phyloP scores from a whole-genome alignment of 2,888 invertebrate species.

The Drosophila bunnanda region DNA sequence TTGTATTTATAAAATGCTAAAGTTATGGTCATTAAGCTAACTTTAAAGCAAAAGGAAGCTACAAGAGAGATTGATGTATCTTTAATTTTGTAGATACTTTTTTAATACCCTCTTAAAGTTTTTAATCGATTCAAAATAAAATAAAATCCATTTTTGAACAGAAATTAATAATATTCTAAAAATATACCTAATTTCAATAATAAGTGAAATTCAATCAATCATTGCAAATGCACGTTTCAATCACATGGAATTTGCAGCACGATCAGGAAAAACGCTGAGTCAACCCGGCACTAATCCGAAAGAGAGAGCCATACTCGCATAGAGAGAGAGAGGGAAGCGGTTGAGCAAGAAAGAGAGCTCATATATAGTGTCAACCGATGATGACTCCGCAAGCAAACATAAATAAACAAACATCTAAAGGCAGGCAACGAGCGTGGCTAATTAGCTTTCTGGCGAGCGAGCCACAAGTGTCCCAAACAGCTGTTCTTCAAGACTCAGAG shows the following conservation, averaged over 20 bases:
- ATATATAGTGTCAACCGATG: conserved; percentile 44
- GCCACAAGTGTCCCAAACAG: conserved; percentile 52
- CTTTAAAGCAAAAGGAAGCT: background rate
- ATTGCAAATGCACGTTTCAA: background rate
- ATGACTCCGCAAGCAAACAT: conserved; percentile 57
- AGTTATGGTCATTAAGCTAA: conserved; percentile 1
- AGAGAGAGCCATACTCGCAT: conserved; percentile 3
- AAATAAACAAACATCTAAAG: conserved; percentile 62
- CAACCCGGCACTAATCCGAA: conserved; percentile 35
- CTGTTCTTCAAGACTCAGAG: conserved; percentile 23
- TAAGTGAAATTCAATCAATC: conserved; percentile 3
- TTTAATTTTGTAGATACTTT: background rate
- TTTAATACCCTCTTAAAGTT: background rate
- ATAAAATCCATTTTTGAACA: background rate
- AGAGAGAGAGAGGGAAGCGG: conserved; percentile 12
- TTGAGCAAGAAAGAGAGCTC: conserved; percentile 17
- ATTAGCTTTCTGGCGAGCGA: conserved; percentile 55
- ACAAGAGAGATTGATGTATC: background rate
- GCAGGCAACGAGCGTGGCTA: conserved; percentile 68
- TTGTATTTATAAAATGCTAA: conserved; percentile 2
- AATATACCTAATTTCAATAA: background rate
- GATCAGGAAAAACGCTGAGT: conserved; percentile 41
- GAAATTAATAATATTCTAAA: background rate
- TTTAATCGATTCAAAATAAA: background rate
- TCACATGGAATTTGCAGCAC: conserved; percentile 3